Evolutionary conservation across 92 coral and sea anemone genomes (phyloP).

Genomic region (Phenganax stokvisi): DNA sequence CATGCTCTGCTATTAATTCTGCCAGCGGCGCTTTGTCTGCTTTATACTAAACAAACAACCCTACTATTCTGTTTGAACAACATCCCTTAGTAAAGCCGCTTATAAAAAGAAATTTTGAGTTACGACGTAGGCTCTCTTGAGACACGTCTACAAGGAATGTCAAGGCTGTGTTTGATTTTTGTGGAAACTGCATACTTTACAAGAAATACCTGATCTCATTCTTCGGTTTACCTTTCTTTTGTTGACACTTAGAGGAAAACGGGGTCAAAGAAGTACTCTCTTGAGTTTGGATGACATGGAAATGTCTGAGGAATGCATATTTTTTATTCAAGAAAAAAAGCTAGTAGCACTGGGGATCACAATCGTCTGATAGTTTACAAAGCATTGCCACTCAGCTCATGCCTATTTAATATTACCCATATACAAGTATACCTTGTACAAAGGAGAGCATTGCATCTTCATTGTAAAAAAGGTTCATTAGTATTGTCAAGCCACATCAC

Average conservation of each 20-base stretch:
- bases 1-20: constrained; percentile 14
- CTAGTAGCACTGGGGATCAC: constrained; percentile 21
- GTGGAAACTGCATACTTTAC: neutral
- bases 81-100: constrained; percentile 16
- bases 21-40: constrained; percentile 30
- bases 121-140: neutral
- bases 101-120: constrained; percentile 23
- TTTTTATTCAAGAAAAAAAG: constrained; percentile 32
- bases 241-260: constrained; percentile 37
- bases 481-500: neutral
- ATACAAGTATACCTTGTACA: constrained; percentile 24
- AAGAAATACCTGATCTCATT: constrained; percentile 27
- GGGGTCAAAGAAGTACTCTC: constrained; percentile 40
- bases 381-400: constrained; percentile 5
- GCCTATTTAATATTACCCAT: constrained; percentile 28
- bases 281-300: constrained; percentile 20
- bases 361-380: neutral
- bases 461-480: neutral
- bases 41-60: neutral
- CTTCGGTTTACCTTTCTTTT: constrained; percentile 24
- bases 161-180: constrained; percentile 22
- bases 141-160: constrained; percentile 29
- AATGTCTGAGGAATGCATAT: neutral
- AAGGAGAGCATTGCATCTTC: neutral
- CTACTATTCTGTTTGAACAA: constrained; percentile 1